A percentile compares a stretch with the other conserved stretches of the same genome.
Evolutionary conservation across 2,888 invertebrate species (phyloP).

Genomic region (Euphydryas editha): DNA sequence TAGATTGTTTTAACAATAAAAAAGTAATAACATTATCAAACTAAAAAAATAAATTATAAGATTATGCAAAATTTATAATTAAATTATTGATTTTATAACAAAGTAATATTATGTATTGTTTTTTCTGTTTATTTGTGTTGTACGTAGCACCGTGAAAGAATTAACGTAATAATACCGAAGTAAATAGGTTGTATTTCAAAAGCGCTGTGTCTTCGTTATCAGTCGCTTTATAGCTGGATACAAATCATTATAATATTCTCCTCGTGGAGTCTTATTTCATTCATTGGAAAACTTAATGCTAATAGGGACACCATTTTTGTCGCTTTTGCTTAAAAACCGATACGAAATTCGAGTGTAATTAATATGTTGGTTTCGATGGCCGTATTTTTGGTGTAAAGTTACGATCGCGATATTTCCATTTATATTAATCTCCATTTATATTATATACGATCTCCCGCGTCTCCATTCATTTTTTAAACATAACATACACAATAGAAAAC

Average conservation of each 20-base stretch:
- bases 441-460: no score
- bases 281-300: background rate
- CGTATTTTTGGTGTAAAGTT: no score
- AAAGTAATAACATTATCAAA: no score
- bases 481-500: background rate
- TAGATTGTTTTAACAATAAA: no score
- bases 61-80: no score
- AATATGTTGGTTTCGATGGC: background rate
- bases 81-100: background rate
- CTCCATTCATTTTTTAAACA: background rate
- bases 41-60: no score
- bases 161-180: background rate
- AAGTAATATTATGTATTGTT: background rate
- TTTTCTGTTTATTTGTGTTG: background rate
- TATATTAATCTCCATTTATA: no score
- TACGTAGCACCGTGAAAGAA: background rate
- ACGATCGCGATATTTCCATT: no score
- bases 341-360: background rate
- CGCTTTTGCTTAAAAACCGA: background rate
- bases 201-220: slow-evolving; percentile 10
- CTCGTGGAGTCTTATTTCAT: slow-evolving; percentile 6
- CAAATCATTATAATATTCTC: slow-evolving; percentile 12
- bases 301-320: background rate
- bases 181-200: background rate
- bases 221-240: slow-evolving; percentile 6